Percentiles rank a stretch among this genome's conserved stretches.
Conservation (phyloP, 2,797 vertebrate genomes). For the Menidia menidia region DNA sequence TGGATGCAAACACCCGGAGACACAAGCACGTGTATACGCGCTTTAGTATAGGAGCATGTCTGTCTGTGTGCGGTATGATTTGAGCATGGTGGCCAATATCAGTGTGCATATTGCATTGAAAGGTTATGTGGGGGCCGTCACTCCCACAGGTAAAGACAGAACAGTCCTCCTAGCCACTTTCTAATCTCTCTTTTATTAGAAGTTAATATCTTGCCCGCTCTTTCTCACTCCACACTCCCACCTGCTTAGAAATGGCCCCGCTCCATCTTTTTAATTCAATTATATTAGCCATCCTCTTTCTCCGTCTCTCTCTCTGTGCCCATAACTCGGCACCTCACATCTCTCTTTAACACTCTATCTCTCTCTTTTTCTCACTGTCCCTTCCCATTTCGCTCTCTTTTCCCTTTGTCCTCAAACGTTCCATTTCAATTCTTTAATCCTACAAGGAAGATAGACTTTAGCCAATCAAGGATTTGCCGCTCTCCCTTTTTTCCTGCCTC, state of each 20-base stretch:
- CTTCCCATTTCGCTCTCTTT: slow-evolving; percentile 57
- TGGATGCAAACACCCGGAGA: slow-evolving; percentile 18
- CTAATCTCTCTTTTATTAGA: slow-evolving; percentile 86
- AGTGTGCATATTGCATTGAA: slow-evolving; percentile 77
- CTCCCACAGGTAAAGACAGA: slow-evolving; percentile 81
- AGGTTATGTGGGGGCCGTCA: slow-evolving; percentile 77
- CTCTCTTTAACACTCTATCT: slow-evolving; percentile 51
- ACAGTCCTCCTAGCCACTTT: slow-evolving; percentile 79
- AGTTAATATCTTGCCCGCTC: slow-evolving; percentile 81
- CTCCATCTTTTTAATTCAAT: slow-evolving; percentile 85
- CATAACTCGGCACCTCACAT: slow-evolving; percentile 70
- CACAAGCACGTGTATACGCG: slow-evolving; percentile 1
- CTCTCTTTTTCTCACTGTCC: slow-evolving; percentile 25
- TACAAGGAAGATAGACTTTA: slow-evolving; percentile 78
- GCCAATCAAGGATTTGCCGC: slow-evolving; percentile 82
- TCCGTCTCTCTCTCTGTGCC: slow-evolving; percentile 45
- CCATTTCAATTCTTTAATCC: slow-evolving; percentile 78
- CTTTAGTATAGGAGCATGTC: slow-evolving; percentile 26
- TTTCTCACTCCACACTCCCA: slow-evolving; percentile 78
- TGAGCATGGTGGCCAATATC: slow-evolving; percentile 70
- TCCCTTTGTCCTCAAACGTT: slow-evolving; percentile 79
- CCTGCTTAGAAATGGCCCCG: slow-evolving; percentile 80
- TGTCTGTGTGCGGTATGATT: slow-evolving; percentile 34
- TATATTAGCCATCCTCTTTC: slow-evolving; percentile 77
- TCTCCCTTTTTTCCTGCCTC: slow-evolving; percentile 60